Conservation (phyloP, 2,113 vertebrate species). For the Merops nubicus region DNA sequence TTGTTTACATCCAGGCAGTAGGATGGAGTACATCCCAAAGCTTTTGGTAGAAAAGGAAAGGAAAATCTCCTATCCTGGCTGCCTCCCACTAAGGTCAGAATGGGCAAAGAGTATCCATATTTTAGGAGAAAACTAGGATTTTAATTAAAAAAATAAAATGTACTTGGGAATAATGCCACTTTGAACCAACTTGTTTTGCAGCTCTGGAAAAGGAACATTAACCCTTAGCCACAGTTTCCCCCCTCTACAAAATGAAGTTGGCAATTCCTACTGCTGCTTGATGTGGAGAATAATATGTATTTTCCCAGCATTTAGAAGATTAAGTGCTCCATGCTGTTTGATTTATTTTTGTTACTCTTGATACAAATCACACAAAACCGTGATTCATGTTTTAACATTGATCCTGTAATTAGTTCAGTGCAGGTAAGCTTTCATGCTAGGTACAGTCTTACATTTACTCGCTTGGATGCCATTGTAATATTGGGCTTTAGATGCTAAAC, state of each 20-base stretch:
- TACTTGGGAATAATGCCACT: background rate
- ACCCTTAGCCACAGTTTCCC: background rate
- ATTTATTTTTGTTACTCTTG: slow-evolving; percentile 29
- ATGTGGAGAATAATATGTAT: background rate
- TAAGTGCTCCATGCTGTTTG: background rate
- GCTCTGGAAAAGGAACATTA: background rate
- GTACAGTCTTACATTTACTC: background rate
- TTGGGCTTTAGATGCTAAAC: background rate
- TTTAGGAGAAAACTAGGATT: background rate
- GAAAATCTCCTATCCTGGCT: background rate
- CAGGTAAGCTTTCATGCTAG: background rate
- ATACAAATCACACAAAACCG: background rate
- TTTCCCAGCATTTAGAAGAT: slow-evolving; percentile 2
- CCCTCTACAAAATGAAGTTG: background rate
- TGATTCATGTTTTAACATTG: slow-evolving; percentile 30
- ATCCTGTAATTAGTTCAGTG: slow-evolving; percentile 31
- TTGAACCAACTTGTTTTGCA: background rate
- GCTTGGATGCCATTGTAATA: background rate
- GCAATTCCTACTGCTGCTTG: background rate
- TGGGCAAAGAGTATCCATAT: background rate
- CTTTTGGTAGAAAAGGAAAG: background rate
- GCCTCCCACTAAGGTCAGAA: background rate
- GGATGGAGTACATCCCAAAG: background rate
- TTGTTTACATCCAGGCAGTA: background rate
- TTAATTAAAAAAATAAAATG: background rate